A percentile compares a stretch with the other conserved stretches of the same genome.
phyloP scores from a whole-genome alignment of 2,888 invertebrate species.

The Linnaemya vulpina region DNA sequence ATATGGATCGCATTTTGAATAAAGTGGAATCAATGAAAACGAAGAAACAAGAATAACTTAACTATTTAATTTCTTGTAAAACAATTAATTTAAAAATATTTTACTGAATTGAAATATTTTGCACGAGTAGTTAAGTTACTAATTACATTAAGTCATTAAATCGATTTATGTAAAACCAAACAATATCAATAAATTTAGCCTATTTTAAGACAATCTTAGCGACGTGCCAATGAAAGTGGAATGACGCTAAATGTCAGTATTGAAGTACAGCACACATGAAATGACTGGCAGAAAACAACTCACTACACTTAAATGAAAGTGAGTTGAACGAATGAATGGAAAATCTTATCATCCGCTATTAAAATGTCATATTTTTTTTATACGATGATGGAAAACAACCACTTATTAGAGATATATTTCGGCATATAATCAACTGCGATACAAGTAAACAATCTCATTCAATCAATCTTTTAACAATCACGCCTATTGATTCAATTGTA shows the following conservation, averaged over 20 bases:
- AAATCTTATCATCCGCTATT: neutral
- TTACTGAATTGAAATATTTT: no score
- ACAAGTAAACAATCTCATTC: neutral
- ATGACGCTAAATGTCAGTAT: no score
- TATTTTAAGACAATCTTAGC: no score
- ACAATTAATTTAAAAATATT: neutral
- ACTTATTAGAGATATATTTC: neutral
- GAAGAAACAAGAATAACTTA: neutral
- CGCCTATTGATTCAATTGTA: neutral
- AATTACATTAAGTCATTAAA: no score
- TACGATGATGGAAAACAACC: neutral
- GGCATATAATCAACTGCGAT: neutral
- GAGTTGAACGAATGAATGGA: neutral
- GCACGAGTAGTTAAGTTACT: no score
- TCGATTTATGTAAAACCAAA: neutral
- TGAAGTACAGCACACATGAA: no score
- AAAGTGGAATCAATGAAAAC: slow-evolving; percentile 73
- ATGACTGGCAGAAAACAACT: no score
- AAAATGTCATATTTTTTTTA: neutral
- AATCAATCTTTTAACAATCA: neutral
- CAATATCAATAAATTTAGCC: neutral
- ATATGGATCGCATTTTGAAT: slow-evolving; percentile 77
- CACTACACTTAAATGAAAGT: neutral
- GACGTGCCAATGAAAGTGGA: no score
- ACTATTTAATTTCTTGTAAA: neutral